Evolutionary conservation across 1,140 invertebrate species (phyloP).

Genomic region (Pygmarrhopalites habei): DNA sequence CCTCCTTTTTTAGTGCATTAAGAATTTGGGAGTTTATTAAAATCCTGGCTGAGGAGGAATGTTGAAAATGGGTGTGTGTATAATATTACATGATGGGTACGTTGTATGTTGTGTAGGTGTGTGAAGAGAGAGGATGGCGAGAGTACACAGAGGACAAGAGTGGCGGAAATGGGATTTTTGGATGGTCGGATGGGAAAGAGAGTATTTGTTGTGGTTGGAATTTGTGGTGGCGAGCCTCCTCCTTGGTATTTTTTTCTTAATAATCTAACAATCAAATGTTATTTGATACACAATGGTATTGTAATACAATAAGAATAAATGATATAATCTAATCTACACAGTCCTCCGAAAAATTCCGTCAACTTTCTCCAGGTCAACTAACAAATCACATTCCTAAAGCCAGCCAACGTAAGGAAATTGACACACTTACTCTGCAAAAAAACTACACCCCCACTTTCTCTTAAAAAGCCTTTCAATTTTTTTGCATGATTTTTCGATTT

Average conservation of each 20-base stretch:
- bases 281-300: no score
- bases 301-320: no score
- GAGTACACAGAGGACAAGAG: conserved; percentile 56
- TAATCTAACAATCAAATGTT: no score
- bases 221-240: conserved; percentile 33
- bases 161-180: neutral
- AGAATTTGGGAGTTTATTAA: neutral
- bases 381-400: conserved; percentile 78
- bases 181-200: neutral
- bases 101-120: conserved; percentile 51
- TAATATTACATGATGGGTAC: neutral
- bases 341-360: no score
- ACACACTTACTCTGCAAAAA: no score
- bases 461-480: no score
- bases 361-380: conserved; percentile 49
- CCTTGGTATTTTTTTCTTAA: no score
- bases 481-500: no score
- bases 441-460: no score
- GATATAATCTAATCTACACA: conserved; percentile 7
- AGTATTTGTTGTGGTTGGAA: conserved; percentile 21
- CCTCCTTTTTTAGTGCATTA: no score
- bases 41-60: neutral
- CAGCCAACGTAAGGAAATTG: no score
- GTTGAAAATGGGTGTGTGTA: neutral
- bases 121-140: conserved; percentile 70